Conservation (phyloP, 2,797 vertebrate genomes). For the Rachycentron canadum region DNA sequence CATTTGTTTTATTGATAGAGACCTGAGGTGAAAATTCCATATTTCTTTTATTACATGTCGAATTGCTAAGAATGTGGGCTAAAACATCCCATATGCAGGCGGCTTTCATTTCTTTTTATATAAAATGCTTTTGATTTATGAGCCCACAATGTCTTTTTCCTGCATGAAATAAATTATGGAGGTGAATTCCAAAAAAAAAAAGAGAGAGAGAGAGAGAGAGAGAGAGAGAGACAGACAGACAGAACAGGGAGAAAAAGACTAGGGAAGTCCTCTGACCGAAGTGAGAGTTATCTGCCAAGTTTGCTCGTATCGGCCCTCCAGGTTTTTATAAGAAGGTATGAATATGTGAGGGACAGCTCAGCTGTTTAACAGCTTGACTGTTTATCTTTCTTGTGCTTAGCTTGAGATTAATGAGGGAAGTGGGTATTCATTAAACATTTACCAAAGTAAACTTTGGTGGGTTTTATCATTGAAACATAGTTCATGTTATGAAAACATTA, state of each 20-base stretch:
- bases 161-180: slow-evolving; percentile 79
- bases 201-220: slow-evolving; percentile 25
- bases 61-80: slow-evolving; percentile 80
- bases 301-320: slow-evolving; percentile 56
- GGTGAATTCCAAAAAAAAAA: slow-evolving; percentile 64
- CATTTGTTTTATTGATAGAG: slow-evolving; percentile 80
- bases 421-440: slow-evolving; percentile 76
- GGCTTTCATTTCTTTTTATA: slow-evolving; percentile 80
- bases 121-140: slow-evolving; percentile 85
- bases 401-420: slow-evolving; percentile 72
- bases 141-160: slow-evolving; percentile 78
- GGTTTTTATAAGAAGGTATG: slow-evolving; percentile 73
- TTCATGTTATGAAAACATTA: slow-evolving; percentile 66
- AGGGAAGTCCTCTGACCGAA: slow-evolving; percentile 67
- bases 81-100: slow-evolving; percentile 82
- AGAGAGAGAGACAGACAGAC: slow-evolving; percentile 31
- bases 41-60: slow-evolving; percentile 80
- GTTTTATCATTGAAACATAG: slow-evolving; percentile 66
- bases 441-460: slow-evolving; percentile 62
- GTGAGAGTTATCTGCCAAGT: slow-evolving; percentile 65
- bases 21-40: slow-evolving; percentile 80
- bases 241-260: slow-evolving; percentile 43
- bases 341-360: slow-evolving; percentile 65
- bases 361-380: slow-evolving; percentile 77
- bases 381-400: slow-evolving; percentile 78